Conservation (phyloP, 2,113 vertebrate species). For the Lathamus discolor region DNA sequence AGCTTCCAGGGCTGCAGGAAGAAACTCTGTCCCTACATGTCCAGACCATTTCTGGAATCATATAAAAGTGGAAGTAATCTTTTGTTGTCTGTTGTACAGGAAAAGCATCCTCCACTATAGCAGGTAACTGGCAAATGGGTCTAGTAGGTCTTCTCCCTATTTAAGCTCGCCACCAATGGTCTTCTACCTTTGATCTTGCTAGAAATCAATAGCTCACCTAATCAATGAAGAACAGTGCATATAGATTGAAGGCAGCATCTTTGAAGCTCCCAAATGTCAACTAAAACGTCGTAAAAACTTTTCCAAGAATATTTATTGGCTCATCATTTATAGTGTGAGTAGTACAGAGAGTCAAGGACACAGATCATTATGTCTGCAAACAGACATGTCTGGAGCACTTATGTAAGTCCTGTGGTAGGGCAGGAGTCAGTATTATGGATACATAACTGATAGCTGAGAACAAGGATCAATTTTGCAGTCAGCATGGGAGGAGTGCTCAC, state of each 20-base stretch:
- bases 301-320: conserved; percentile 62
- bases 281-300: conserved; percentile 49
- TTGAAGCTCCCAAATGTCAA: conserved; percentile 60
- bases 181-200: conserved; percentile 57
- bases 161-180: conserved; percentile 4
- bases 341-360: conserved; percentile 14
- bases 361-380: conserved; percentile 37
- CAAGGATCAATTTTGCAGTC: not conserved
- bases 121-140: not conserved
- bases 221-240: conserved; percentile 60
- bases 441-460: conserved; percentile 17
- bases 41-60: not conserved
- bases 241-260: conserved; percentile 51
- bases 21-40: not conserved
- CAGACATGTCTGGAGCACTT: not conserved
- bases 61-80: not conserved
- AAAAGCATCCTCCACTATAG: not conserved
- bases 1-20: not conserved
- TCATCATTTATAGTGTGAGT: not conserved
- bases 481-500: not conserved
- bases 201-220: not conserved
- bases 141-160: conserved; percentile 15
- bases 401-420: not conserved
- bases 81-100: not conserved
- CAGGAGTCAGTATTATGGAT: not conserved